phyloP scores from a whole-genome alignment of 2,113 vertebrate species.

The Peromyscus leucopus region DNA sequence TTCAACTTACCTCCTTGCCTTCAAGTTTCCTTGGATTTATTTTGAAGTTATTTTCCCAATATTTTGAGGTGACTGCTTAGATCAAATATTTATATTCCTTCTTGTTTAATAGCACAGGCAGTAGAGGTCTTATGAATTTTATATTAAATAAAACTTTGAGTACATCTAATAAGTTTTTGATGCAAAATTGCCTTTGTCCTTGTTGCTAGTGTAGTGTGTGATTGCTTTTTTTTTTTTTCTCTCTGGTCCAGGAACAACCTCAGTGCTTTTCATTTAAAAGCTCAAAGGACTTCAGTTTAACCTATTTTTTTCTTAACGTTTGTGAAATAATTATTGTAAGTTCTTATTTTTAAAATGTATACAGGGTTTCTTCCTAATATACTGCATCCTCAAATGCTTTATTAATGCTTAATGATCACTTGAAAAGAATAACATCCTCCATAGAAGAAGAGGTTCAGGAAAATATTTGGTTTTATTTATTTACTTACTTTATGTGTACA shows the following conservation, averaged over 20 bases:
- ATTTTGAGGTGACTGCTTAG: slow-evolving; percentile 21
- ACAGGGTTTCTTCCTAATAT: not conserved
- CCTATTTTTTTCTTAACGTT: not conserved
- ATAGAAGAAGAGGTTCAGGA: not conserved
- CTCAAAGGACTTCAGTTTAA: not conserved
- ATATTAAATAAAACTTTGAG: not conserved
- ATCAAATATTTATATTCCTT: slow-evolving; percentile 24
- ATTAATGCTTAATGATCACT: not conserved
- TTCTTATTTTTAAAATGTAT: not conserved
- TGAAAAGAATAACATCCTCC: not conserved
- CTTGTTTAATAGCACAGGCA: slow-evolving; percentile 35
- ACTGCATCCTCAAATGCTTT: not conserved
- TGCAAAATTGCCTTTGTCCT: slow-evolving; percentile 12
- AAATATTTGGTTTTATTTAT: not conserved
- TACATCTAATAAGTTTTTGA: not conserved
- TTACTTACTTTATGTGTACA: not conserved
- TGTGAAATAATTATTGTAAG: not conserved
- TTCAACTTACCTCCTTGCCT: not conserved
- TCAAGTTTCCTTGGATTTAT: slow-evolving; percentile 15
- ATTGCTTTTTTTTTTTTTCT: not conserved
- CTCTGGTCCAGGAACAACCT: not conserved
- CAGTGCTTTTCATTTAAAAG: slow-evolving; percentile 40
- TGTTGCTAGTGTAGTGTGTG: not conserved
- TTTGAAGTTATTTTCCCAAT: not conserved
- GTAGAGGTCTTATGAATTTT: slow-evolving; percentile 18